Base-by-base conservation (phyloP, 2,797 vertebrate genomes). In the Periparus ater region DNA sequence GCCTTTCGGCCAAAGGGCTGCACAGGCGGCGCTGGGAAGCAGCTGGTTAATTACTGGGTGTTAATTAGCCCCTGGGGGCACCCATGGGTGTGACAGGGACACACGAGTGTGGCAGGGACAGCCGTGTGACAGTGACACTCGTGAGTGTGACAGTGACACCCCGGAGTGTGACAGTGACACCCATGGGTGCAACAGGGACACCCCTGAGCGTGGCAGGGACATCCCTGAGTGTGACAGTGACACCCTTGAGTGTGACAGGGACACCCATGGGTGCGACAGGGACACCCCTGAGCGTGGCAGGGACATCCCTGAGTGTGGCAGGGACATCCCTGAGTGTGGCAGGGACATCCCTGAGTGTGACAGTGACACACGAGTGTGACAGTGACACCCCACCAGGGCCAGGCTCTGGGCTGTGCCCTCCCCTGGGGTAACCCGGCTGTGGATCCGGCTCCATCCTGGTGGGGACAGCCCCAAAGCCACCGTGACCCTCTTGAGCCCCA, bases 341-440 rank as follows among this genome's bases (percentile, higher is more conserved):
- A 67, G 23, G 9, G 23, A 11, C 17, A 48, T 5, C 45, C 65
- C 1, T 19, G 20, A 53, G 3, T 13, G 34, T 68, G 44, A 7
- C 44, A 36, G 25, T 6, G 66, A 40, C 36, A 70, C 11, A 18
- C 25, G 38, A 38, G 38, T 38, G 38, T 38, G 38, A 11, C 38
- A 38, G 58, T 16, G 47, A 14, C 45, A 29, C 44, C 42, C 11
- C 7, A 2, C 16, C 22, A 9, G 47, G 58, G 47, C 13, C 73
- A 5, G 1, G 1, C 47, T 16, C 44, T 4, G 74, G 79, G 65
- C 6, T 23, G 29, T 36, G 27, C 5, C 57, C 67, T 45, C 30
- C 2, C 27, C 1, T 3, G 27, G 15, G 26, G 47, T 22, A 2
- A 7, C 26, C 22, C 25, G 1, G 42, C 1, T 3, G 22, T 29